Conservation (phyloP, 30 jellyfish, hydroid and myxozoan genomes). For the Phacellophora camtschatica region DNA sequence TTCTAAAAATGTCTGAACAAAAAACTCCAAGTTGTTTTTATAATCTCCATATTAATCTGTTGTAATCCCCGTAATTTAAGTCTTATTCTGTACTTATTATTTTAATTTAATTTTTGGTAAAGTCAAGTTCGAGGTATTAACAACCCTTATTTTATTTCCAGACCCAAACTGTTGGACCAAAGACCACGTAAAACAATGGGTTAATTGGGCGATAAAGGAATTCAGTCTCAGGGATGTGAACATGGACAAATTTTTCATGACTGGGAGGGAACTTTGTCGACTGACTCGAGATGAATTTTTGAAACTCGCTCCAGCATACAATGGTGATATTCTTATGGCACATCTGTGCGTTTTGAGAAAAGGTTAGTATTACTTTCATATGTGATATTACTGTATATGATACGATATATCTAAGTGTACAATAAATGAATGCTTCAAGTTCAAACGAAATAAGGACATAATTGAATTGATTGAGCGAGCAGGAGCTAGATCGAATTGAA, state of each 20-base stretch:
- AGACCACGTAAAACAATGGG: constrained; percentile 99
- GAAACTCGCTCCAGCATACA: constrained; percentile 96
- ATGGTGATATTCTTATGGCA: constrained; percentile 98
- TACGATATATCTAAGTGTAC: too few relatives aligned
- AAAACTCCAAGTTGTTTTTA: too few relatives aligned
- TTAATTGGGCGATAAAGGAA: constrained; percentile 98
- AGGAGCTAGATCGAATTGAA: too few relatives aligned
- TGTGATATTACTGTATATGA: too few relatives aligned
- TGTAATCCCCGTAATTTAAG: too few relatives aligned
- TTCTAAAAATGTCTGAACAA: too few relatives aligned
- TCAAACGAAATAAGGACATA: too few relatives aligned
- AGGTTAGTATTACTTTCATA: too few relatives aligned
- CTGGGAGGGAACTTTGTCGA: constrained; percentile 87
- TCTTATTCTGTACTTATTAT: too few relatives aligned
- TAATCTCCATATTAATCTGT: too few relatives aligned
- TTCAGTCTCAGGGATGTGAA: constrained; percentile 95
- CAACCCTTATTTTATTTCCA: neutral
- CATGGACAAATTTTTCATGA: constrained; percentile 83
- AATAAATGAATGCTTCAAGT: too few relatives aligned
- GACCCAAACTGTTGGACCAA: constrained; percentile 99
- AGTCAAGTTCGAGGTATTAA: neutral
- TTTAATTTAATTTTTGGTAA: neutral
- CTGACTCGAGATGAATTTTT: constrained; percentile 91
- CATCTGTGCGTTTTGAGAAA: constrained; percentile 96
- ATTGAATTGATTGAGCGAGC: too few relatives aligned